Evolutionary conservation across 2,113 vertebrate genomes (phyloP), one percentile per base, ranked within the genome.

Genomic region (Sebastes schlegelii): DNA sequence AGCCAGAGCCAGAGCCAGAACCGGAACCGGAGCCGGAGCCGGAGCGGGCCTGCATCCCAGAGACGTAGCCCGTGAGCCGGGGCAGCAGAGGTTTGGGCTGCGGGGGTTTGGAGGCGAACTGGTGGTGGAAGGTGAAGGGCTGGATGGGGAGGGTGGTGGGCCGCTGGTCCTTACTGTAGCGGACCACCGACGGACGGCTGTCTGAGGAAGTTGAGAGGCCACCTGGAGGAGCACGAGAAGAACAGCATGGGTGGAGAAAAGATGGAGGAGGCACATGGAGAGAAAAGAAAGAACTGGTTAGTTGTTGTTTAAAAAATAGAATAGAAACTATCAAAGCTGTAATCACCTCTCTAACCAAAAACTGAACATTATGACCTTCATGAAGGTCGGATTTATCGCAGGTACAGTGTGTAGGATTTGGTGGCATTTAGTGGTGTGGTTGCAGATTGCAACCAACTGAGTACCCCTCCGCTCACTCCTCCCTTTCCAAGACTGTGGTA

Each of bases 51-150:
- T 97, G 97, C 93, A 98, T 96, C 7, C 97, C 97, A n/a, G 96
- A 96, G 26, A 97, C 93, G 86, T 96, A 95, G 87, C 95, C 96
- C 54, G 95, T 96, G 84, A 97, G 96, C 86, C 97, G 95, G 13
- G 97, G 97, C 66, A 95, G 96, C 63, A 96, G 82, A 0, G 94
- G 94, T 93, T 97, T 98, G 71, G 96, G 80, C 82, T 96, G 92
- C 0, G 93, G 80, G 88, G 96, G 96, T 76, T 94, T 93, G 76
- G 89, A 82, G 23, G 87, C 91, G 75, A 99, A 97, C 91, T 97
- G 97, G 88, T 99, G 98, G 91, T 99, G 98, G 91, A 99, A 97
- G 91, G 97, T 97, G 86, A 99, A 99, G 52, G 98, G 98, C 93
- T 99, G 98, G 92, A 99, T 99, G 84, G 98, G 98, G 86, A 99